Evolutionary conservation across 2,113 vertebrate species (phyloP), one percentile per base, ranked within the genome.

Genomic region (Callorhinus ursinus): DNA sequence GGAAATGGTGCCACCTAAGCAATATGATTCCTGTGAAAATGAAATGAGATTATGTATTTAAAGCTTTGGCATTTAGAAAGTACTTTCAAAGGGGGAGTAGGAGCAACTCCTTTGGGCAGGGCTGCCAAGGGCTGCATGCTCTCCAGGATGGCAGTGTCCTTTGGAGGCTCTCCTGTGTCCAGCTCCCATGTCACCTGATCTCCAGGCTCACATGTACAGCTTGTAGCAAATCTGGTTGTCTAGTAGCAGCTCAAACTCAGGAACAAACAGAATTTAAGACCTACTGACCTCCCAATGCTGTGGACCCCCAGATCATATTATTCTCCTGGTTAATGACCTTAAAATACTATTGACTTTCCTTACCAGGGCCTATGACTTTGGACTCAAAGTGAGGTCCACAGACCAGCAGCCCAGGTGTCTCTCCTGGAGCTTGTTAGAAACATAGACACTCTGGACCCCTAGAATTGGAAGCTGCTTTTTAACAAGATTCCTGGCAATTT

Each of bases 141-240:
- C 18, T 86, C 51, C 4, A 55, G 49, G 65, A 63, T 1, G 8
- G n/a, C 9, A 1, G 61, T 12, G 0, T 1, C 13, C 22, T 7
- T 5, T 13, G 28, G 11, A 46, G 63, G 63, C n/a, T 72, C 21
- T 39, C 15, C 31, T 33, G 46, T 16, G 53, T 4, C 31, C 83
- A 67, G 61, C 19, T 24, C 31, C 51, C 9, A 15, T 18, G 77
- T 53, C 19, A 18, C n/a, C 19, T 0, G 8, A 82, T 21, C 49
- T 4, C 59, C 46, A 33, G 65, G 4, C 7, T 61, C 65, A 74
- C 3, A 71, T 5, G 57, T 42, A 36, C 2, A 59, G 16, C n/a
- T 61, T 83, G 11, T 74, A 22, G 24, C 49, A 39, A 24, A 57
- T 33, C 51, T 77, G 13, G 18, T 14, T 55, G 22, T 69, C 1